Evolutionary conservation across 2,888 invertebrate genomes (phyloP).

Genomic region (Brachypalpus laphriformis): DNA sequence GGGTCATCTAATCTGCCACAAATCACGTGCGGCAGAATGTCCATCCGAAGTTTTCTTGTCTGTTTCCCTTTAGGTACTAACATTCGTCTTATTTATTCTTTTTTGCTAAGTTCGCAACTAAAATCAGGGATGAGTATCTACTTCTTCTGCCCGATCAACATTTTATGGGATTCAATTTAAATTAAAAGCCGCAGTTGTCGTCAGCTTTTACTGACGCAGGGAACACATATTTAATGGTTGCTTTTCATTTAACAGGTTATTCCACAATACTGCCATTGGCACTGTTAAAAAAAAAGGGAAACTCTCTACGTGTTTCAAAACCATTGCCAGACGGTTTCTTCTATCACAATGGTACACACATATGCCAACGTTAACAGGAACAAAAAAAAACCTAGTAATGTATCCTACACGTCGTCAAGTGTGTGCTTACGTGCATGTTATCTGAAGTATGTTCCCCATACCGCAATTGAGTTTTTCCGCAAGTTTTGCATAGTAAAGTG

Average conservation of each 20-base stretch:
- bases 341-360: not conserved
- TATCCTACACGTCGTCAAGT: conserved; percentile 24
- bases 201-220: conserved; percentile 4
- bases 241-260: conserved; percentile 34
- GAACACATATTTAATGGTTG: conserved; percentile 18
- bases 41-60: not conserved
- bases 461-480: conserved; percentile 21
- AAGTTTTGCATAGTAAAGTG: conserved; percentile 14
- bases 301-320: not conserved
- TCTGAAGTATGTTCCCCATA: conserved; percentile 11
- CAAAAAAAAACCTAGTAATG: conserved; percentile 7
- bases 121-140: conserved; percentile 9
- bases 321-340: not conserved
- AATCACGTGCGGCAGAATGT: conserved; percentile 2
- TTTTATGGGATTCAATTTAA: conserved; percentile 26
- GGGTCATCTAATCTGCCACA: not conserved
- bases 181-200: conserved; percentile 36
- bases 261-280: not conserved
- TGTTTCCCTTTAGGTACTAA: not conserved
- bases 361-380: not conserved
- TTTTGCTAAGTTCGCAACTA: conserved; percentile 12
- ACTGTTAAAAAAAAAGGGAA: not conserved
- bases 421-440: conserved; percentile 26
- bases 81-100: not conserved
- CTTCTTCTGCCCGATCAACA: not conserved